Evolutionary conservation across 2,888 invertebrate species (phyloP).

Genomic region (Eubasilissa splendida): DNA sequence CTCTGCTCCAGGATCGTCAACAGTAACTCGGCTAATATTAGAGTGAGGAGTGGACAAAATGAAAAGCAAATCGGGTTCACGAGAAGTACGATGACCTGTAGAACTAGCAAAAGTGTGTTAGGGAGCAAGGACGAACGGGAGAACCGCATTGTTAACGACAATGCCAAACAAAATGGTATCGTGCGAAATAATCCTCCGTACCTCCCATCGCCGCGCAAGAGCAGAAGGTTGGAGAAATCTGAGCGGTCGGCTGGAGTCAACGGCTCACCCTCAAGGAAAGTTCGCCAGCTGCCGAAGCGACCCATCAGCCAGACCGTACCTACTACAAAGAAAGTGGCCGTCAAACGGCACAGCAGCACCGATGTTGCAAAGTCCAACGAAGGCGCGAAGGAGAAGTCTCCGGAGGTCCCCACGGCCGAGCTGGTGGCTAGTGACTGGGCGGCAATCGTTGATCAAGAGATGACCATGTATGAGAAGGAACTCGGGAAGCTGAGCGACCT

Average conservation of each 20-base stretch:
- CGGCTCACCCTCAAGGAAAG: conserved; percentile 70
- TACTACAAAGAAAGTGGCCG: conserved; percentile 59
- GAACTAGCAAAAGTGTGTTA: conserved; percentile 26
- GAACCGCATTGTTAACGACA: conserved; percentile 37
- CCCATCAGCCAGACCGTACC: conserved; percentile 59
- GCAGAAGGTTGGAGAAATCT: conserved; percentile 68
- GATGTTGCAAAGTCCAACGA: conserved; percentile 33
- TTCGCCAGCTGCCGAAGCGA: conserved; percentile 63
- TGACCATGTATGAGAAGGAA: conserved; percentile 71
- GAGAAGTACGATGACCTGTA: conserved; percentile 20
- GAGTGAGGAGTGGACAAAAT: conserved; percentile 24
- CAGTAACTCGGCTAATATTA: conserved; percentile 33
- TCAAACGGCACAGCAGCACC: conserved; percentile 41
- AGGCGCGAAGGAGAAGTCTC: conserved; percentile 63
- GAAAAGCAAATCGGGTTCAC: conserved; percentile 35
- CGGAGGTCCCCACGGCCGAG: conserved; percentile 63
- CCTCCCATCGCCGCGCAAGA: conserved; percentile 66
- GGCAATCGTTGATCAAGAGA: conserved; percentile 65
- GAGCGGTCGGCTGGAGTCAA: conserved; percentile 69
- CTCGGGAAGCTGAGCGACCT: conserved; percentile 61
- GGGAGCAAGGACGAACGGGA: conserved; percentile 41
- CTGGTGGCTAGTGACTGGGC: conserved; percentile 61
- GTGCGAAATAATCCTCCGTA: conserved; percentile 25
- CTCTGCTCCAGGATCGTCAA: conserved; percentile 34
- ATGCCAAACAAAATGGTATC: conserved; percentile 14